phyloP scores from a whole-genome alignment of 2,888 invertebrate species.

The Diarsia rubi region DNA sequence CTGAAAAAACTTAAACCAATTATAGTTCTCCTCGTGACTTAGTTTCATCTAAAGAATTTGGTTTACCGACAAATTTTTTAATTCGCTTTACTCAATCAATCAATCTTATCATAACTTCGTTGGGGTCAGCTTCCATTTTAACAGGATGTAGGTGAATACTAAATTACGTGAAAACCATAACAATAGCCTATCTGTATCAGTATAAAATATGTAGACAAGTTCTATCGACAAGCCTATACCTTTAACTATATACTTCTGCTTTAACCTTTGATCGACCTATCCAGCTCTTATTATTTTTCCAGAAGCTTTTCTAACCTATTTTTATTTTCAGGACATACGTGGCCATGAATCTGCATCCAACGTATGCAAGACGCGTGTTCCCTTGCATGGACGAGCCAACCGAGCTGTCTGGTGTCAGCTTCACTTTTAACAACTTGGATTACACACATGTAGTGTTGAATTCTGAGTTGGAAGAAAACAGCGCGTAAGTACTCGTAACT shows the following conservation, averaged over 20 bases:
- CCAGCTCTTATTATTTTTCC: not conserved
- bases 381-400: slow-evolving; percentile 93
- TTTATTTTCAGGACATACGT: slow-evolving; percentile 84
- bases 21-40: not conserved
- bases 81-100: not conserved
- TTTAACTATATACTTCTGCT: not conserved
- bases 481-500: slow-evolving; percentile 72
- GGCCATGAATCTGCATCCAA: slow-evolving; percentile 92
- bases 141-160: not conserved
- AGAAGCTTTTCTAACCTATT: not conserved
- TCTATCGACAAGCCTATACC: accelerated
- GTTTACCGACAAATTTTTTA: not conserved
- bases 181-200: not conserved
- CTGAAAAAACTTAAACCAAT: too few relatives aligned
- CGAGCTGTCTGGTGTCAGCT: slow-evolving; percentile 79
- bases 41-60: not conserved
- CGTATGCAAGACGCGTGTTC: slow-evolving; percentile 92
- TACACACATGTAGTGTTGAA: slow-evolving; percentile 77
- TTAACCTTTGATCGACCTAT: not conserved
- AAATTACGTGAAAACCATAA: not conserved
- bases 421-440: slow-evolving; percentile 80
- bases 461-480: slow-evolving; percentile 73
- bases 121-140: not conserved
- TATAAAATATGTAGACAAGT: not conserved
- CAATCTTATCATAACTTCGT: not conserved